These are phyloP conservation scores for Oxyura jamaicensis DNA, from an alignment of 2,113 vertebrate genomes.

Conservation along the genomic window DNA sequence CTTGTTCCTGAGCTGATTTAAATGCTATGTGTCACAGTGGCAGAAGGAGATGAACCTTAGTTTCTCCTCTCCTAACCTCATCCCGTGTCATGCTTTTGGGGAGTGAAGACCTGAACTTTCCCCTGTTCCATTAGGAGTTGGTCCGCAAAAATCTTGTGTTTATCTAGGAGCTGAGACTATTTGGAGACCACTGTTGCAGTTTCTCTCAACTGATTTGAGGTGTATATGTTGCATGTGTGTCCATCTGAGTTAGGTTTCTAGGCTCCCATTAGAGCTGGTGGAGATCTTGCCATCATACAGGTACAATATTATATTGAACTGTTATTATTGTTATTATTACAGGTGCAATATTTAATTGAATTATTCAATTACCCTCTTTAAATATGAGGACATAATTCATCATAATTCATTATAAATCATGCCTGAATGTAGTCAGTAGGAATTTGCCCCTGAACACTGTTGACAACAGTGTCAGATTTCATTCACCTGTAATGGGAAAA, in stretches of 20 bases:
- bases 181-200: background rate
- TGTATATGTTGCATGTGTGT: rapidly evolving
- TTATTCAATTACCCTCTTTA: too few relatives aligned
- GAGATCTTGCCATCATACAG: background rate
- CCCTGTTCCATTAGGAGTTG: background rate
- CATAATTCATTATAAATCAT: background rate
- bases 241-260: background rate
- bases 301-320: too few relatives aligned
- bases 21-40: background rate
- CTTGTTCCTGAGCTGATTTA: background rate
- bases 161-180: background rate
- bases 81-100: background rate
- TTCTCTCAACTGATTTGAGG: background rate
- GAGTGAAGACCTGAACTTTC: background rate
- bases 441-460: rapidly evolving
- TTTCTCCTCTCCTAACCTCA: background rate
- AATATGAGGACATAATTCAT: background rate
- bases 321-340: too few relatives aligned
- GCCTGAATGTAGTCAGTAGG: background rate
- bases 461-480: background rate
- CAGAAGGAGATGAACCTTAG: background rate
- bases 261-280: background rate
- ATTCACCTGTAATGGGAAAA: background rate
- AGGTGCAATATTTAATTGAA: background rate
- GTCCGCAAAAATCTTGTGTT: background rate